Conservation (phyloP, 2,888 invertebrate genomes). For the Ormia ochracea region DNA sequence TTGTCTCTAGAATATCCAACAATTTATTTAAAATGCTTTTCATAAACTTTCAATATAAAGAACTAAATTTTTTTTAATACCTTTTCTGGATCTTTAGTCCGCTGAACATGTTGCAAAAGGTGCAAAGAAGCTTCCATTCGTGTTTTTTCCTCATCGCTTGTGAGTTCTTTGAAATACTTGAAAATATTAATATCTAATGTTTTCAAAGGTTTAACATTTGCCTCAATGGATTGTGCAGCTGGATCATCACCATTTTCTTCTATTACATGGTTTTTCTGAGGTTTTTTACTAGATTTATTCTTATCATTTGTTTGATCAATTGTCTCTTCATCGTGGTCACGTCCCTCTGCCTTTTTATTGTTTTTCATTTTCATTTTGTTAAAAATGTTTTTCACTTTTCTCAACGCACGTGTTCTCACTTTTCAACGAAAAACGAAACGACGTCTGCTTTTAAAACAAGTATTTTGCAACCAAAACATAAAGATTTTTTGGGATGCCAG, state of each 20-base stretch:
- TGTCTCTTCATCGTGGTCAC: background rate
- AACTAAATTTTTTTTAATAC: no score
- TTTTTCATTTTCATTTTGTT: conserved; percentile 62
- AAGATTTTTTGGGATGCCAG: background rate
- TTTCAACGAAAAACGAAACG: conserved; percentile 5
- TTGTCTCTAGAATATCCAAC: conserved; percentile 78
- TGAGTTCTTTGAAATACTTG: conserved; percentile 69
- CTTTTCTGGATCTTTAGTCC: conserved; percentile 66
- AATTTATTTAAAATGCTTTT: no score
- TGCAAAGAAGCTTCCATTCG: conserved; percentile 67
- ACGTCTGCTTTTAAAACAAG: no score
- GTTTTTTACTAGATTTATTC: conserved; percentile 16
- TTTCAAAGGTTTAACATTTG: conserved; percentile 50
- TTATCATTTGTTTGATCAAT: background rate
- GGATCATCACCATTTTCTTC: background rate
- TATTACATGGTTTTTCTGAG: background rate
- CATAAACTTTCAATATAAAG: no score
- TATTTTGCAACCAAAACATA: conserved; percentile 51
- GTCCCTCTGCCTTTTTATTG: conserved; percentile 55
- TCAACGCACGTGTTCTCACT: conserved; percentile 47
- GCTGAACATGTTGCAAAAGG: conserved; percentile 67
- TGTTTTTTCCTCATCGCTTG: conserved; percentile 65
- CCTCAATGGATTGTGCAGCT: background rate
- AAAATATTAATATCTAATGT: conserved; percentile 66
- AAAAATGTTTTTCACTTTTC: conserved; percentile 7